Evolutionary conservation across 2,888 invertebrate genomes (phyloP).

Genomic region (Acrocyrtus sp.): DNA sequence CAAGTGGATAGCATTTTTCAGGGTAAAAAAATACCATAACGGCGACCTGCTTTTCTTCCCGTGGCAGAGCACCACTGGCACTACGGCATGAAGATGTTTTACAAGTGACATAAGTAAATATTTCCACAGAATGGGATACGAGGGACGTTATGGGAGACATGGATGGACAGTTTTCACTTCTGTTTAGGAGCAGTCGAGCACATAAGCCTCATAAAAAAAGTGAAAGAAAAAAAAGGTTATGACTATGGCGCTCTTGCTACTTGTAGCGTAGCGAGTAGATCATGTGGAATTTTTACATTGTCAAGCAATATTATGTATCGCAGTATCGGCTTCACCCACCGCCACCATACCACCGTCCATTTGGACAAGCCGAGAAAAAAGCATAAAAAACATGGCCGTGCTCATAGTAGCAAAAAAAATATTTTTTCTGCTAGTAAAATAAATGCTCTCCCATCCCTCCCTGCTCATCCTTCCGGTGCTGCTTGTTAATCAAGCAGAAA

Average conservation of each 20-base stretch:
- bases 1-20: too few species aligned
- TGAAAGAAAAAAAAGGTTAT: not conserved
- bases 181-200: not conserved
- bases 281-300: not conserved
- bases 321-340: not conserved
- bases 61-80: too few species aligned
- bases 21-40: too few species aligned
- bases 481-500: not conserved
- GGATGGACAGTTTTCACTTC: not conserved
- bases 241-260: too few species aligned
- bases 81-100: not conserved
- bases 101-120: not conserved
- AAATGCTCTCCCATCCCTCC: slow-evolving; percentile 14
- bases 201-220: too few species aligned
- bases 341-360: not conserved
- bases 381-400: not conserved
- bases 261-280: not conserved
- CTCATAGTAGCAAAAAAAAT: too few species aligned
- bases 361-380: too few species aligned
- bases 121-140: not conserved
- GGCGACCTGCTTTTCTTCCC: too few species aligned
- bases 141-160: not conserved
- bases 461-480: not conserved
- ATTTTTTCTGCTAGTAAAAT: not conserved
- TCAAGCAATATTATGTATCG: not conserved